Base-by-base conservation (phyloP, 2,888 invertebrate genomes). In the Schrankia costaestrigalis region DNA sequence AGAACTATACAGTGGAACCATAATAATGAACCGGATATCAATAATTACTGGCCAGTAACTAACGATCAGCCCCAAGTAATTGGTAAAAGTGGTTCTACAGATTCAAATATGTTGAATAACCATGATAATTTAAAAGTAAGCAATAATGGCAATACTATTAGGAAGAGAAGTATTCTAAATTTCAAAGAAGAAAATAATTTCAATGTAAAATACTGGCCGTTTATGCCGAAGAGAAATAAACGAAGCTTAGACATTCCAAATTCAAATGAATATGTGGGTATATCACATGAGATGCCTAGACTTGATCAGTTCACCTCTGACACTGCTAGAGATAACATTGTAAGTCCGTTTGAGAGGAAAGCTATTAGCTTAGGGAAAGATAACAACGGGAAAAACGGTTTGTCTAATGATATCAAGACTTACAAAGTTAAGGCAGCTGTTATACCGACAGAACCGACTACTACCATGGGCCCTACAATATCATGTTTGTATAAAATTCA, bases 401-500 rank as follows among this genome's bases (percentile, higher is more conserved):
- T 78, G 7, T 29, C 60, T 2, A 64, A 62, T 41, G 65, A 72
- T 24, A 55, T 66, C 0, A 74, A 71, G 26, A 71, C 63, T 8
- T 67, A 65, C 19, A 75, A 75, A 56, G 74, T 76, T 0, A 83
- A 78, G 29, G 56, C 68, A 1, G 68, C 70, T 10, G 42, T 61
- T 1, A 46, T 70, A 8, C 49, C 63, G 0, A 78, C 74, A 0
- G 67, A 70, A 12, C 41, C 69, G 2, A 60, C 76, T 0, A 71
- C 75, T 6, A 77, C 71, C 0, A 48, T 53, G 11, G 73, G 68
- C 1, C 75, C 79, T 1, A 75, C 76, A 5, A 76, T 80, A 32
- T 64, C 71, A 3, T 87, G 87, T 51, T 44, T 83, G 9, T 85
- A 83, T 42, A 86, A 85, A 51, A 69, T 77, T n/a, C 67, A 81